Evolutionary conservation across 2,113 vertebrate species (phyloP).

Genomic region (Formicarius rufipectus): DNA sequence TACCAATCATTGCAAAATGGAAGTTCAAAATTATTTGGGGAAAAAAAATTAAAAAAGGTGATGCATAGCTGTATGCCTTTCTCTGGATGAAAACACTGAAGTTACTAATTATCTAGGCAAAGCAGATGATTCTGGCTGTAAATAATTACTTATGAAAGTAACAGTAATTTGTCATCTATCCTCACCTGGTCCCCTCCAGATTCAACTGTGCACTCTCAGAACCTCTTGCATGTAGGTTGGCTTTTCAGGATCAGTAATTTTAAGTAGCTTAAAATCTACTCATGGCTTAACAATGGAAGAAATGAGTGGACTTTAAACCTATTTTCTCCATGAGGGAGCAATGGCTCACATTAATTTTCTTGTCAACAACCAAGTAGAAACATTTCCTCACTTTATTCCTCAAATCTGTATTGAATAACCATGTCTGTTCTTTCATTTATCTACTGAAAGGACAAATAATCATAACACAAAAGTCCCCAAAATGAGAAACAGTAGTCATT

Average conservation of each 20-base stretch:
- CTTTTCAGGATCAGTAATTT: conserved; percentile 38
- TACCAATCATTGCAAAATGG: not conserved
- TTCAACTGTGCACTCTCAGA: not conserved
- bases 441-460: conserved; percentile 6
- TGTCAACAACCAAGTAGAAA: not conserved
- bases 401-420: not conserved
- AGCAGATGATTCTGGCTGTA: not conserved
- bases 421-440: not conserved
- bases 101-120: not conserved
- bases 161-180: not conserved
- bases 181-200: not conserved
- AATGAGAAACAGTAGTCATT: not conserved
- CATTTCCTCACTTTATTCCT: not conserved
- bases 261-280: conserved; percentile 27
- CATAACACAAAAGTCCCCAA: not conserved
- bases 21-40: not conserved
- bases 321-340: conserved; percentile 12
- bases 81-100: not conserved
- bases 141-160: conserved; percentile 10
- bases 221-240: not conserved
- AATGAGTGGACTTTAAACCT: conserved; percentile 7
- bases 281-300: conserved; percentile 11
- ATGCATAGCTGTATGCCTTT: not conserved
- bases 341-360: not conserved
- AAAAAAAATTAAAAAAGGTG: too few species aligned